Conservation (phyloP, 2,113 vertebrate genomes). For the Paramormyrops kingsleyae region DNA sequence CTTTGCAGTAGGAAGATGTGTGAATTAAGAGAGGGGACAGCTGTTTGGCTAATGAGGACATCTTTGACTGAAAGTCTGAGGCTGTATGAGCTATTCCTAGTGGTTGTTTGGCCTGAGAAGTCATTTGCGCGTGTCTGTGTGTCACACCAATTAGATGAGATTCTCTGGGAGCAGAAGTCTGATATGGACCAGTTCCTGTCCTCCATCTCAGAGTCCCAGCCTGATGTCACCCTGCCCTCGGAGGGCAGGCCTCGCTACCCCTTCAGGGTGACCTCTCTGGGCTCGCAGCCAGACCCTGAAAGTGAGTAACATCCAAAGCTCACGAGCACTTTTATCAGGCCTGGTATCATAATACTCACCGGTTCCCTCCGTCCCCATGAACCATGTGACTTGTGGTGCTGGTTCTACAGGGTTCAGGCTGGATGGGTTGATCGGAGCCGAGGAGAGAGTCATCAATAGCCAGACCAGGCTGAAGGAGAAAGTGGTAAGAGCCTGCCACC, state of each 20-base stretch:
- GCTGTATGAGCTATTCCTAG: neutral
- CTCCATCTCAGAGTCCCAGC: conserved; percentile 83
- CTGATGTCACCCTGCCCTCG: conserved; percentile 81
- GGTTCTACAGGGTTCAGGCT: conserved; percentile 73
- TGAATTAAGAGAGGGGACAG: neutral
- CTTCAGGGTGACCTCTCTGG: conserved; percentile 83
- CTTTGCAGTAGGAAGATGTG: conserved; percentile 33
- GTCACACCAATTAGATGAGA: conserved; percentile 66
- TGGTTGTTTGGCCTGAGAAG: neutral
- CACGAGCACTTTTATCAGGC: neutral
- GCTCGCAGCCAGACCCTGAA: conserved; percentile 73
- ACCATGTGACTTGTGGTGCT: neutral
- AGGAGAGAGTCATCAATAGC: conserved; percentile 89
- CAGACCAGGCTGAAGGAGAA: conserved; percentile 81
- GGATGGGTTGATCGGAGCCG: conserved; percentile 80
- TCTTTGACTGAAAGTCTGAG: neutral
- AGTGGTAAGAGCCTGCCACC: conserved; percentile 66
- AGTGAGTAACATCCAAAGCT: conserved; percentile 56
- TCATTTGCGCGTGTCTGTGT: neutral
- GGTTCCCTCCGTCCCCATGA: neutral
- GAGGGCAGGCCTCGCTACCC: conserved; percentile 88
- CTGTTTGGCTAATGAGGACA: neutral
- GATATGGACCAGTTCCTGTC: conserved; percentile 93
- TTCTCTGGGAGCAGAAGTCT: conserved; percentile 87
- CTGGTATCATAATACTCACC: neutral